Base-by-base conservation (phyloP, 2,888 invertebrate genomes). In the Rhyacophila evoluta region DNA sequence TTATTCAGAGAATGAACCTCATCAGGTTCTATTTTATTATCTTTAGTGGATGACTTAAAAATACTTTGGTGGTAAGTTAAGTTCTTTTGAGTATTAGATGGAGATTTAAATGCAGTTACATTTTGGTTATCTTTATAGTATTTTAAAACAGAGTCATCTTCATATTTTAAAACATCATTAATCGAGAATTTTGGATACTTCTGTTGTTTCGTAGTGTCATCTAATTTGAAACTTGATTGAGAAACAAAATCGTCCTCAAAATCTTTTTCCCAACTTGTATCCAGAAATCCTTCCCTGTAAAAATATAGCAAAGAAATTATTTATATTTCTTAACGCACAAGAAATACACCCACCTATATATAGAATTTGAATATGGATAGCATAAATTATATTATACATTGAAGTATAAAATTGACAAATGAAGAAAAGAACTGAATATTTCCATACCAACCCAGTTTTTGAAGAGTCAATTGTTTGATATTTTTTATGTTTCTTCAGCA, bases 51-150 rank as follows among this genome's bases (percentile, higher is more conserved):
- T 55, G 55, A 25, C 10, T 55, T 55, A 55, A 55, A 55, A 8
- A 25, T 8, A 8, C 19, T 55, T 10, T 25, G 55, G 19, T 10
- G 10, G 19, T 55, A 25, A 8, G 55, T 19, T 5, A 55, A 19
- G 25, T 55, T 19, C 1, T 2, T 70, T 0, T 2, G 8, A 28
- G 12, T 70, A 11, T 29, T 55, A 1, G 55, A 10, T 55, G 15
- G 55, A 19, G 25, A 25, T 19, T 55, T 25, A 10, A 19, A 55
- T 55, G 6, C 2, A 2, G 6, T 6, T 33, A 33, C 6, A 8
- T 55, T 19, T 10, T 10, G 6, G 10, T 19, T 19, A 55, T 79
- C 76, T 69, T 27, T 29, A 55, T 79, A 79, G 10, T 76, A 37
- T 25, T 67, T 33, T 10, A 25, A 27, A 70, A 67, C 27, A 8